A percentile compares a stretch with the other conserved stretches of the same genome.
Evolutionary conservation across 35 echinoderm and acorn worm genomes (phyloP).

Genomic region (Stichopus chloronotus): DNA sequence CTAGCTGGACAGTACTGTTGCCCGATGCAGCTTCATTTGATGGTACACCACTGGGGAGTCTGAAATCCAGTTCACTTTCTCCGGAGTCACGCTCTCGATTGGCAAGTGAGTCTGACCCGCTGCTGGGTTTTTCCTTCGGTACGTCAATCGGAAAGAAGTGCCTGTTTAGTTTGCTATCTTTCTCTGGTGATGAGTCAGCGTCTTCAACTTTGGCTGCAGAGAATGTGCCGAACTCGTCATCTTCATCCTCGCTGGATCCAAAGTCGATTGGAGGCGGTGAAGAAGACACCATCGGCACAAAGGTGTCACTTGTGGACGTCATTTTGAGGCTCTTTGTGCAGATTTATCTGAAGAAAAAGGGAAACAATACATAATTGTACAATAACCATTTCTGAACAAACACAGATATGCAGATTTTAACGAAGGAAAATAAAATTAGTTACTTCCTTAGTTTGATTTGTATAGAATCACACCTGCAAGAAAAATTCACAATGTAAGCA

Average conservation of each 20-base stretch:
- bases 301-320: constrained; percentile 37
- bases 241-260: constrained; percentile 56
- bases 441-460: no score
- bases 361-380: no score
- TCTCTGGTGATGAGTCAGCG: constrained; percentile 31
- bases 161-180: background rate
- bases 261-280: constrained; percentile 54
- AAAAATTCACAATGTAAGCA: no score
- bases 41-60: background rate
- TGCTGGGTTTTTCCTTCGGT: background rate
- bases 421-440: no score
- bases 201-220: constrained; percentile 49
- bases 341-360: background rate
- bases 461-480: no score
- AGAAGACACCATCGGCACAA: constrained; percentile 49
- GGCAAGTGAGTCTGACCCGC: background rate
- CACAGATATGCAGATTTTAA: no score
- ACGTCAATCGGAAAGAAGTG: constrained; percentile 52
- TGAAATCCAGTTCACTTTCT: background rate
- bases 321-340: constrained; percentile 27
- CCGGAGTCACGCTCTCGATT: background rate
- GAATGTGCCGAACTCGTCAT: constrained; percentile 46
- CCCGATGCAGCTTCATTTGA: background rate
- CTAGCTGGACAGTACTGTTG: background rate
- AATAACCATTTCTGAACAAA: no score